phyloP scores from a whole-genome alignment of 2,113 vertebrate genomes.

The Procavia capensis region DNA sequence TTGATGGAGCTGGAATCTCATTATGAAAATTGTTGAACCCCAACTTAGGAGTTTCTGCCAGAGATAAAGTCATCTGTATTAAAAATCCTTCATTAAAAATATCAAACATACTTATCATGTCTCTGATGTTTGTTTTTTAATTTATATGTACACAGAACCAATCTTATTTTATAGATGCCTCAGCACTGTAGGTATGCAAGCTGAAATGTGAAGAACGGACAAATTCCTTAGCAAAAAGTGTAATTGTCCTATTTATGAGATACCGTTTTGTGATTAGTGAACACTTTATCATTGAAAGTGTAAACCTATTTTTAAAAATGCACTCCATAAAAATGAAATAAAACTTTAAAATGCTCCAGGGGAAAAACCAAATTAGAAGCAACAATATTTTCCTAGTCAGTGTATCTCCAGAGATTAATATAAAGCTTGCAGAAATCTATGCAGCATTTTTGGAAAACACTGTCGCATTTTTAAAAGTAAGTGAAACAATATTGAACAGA shows the following conservation, averaged over 20 bases:
- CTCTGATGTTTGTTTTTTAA: slow-evolving; percentile 1
- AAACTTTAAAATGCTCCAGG: slow-evolving; percentile 70
- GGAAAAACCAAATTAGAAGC: slow-evolving; percentile 78
- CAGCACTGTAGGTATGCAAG: neutral
- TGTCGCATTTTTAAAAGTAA: slow-evolving; percentile 79
- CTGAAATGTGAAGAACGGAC: neutral
- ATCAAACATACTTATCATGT: slow-evolving; percentile 38
- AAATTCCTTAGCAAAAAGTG: slow-evolving; percentile 56
- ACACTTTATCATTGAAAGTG: slow-evolving; percentile 34
- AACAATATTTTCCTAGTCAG: slow-evolving; percentile 69
- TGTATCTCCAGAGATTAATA: slow-evolving; percentile 74
- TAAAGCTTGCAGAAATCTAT: slow-evolving; percentile 67
- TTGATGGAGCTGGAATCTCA: neutral
- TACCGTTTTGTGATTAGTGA: slow-evolving; percentile 23
- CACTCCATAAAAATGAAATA: slow-evolving; percentile 75
- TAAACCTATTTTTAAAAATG: slow-evolving; percentile 54
- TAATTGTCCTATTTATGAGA: slow-evolving; percentile 22
- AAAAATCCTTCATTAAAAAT: slow-evolving; percentile 28
- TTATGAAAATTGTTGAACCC: neutral
- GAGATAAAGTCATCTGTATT: neutral
- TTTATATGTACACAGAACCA: neutral
- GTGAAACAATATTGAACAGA: slow-evolving; percentile 73
- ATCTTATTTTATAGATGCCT: slow-evolving; percentile 12
- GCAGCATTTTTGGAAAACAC: slow-evolving; percentile 55
- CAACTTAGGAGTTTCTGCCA: slow-evolving; percentile 2